Percentiles rank a stretch among this genome's conserved stretches.
These are phyloP conservation scores for Volucella bombylans DNA, from an alignment of 2,888 invertebrate species.

Conservation along the genomic window DNA sequence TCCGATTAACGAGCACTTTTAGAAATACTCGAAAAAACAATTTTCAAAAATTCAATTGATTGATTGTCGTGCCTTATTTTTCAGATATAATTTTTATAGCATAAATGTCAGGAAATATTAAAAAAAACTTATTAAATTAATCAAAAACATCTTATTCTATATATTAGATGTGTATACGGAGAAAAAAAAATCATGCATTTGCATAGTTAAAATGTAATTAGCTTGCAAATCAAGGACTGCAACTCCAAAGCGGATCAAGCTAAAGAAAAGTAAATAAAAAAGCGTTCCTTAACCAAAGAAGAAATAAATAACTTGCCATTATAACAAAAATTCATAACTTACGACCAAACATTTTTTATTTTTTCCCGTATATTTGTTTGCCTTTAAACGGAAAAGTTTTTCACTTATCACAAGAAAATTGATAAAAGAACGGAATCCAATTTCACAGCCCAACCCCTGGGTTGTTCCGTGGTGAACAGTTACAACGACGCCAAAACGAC, in stretches of 20 bases:
- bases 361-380: neutral
- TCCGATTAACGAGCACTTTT: too few relatives aligned
- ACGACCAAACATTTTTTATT: slow-evolving; percentile 17
- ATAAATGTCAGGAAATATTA: too few relatives aligned
- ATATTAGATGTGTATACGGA: too few relatives aligned
- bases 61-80: too few relatives aligned
- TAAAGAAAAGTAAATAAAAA: neutral
- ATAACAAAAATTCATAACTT: slow-evolving; percentile 47
- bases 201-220: slow-evolving; percentile 27
- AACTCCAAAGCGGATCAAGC: neutral
- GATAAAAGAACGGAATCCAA: slow-evolving; percentile 64
- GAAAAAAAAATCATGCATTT: too few relatives aligned
- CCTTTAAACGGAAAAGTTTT: slow-evolving; percentile 63
- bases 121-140: too few relatives aligned
- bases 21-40: too few relatives aligned
- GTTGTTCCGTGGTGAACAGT: slow-evolving; percentile 19
- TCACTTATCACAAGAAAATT: slow-evolving; percentile 73
- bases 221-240: slow-evolving; percentile 14
- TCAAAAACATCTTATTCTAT: too few relatives aligned
- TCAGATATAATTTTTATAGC: too few relatives aligned
- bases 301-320: slow-evolving; percentile 5
- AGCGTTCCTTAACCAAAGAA: neutral
- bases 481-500: slow-evolving; percentile 50
- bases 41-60: too few relatives aligned
- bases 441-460: slow-evolving; percentile 33